phyloP scores from a whole-genome alignment of 2,888 invertebrate genomes.

The Drosophila prolongata region DNA sequence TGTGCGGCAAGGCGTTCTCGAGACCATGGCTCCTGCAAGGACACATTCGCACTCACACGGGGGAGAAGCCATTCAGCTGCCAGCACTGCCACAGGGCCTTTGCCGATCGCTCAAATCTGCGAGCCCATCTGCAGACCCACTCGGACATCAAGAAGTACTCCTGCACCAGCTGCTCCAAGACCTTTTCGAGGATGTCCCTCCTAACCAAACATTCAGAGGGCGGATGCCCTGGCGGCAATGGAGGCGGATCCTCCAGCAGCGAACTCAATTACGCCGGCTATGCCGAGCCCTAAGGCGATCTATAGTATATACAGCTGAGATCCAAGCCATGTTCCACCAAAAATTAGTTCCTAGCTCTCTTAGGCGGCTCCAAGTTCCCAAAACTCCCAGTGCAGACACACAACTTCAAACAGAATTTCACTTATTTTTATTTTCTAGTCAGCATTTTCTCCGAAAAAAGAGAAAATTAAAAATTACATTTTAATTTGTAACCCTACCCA shows the following conservation, averaged over 20 bases:
- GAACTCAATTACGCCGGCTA: slow-evolving; percentile 70
- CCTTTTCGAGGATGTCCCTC: slow-evolving; percentile 98
- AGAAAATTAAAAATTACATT: slow-evolving; percentile 61
- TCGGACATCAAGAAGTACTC: slow-evolving; percentile 99
- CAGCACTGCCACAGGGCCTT: slow-evolving; percentile 97
- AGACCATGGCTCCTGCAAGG: slow-evolving; percentile 98
- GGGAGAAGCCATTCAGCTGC: slow-evolving; percentile 98
- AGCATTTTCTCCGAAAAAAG: slow-evolving; percentile 66
- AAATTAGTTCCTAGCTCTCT: slow-evolving; percentile 84
- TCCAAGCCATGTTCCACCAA: slow-evolving; percentile 83
- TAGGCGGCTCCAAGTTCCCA: slow-evolving; percentile 57
- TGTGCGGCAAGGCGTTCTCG: slow-evolving; percentile 98
- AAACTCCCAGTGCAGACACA: slow-evolving; percentile 35
- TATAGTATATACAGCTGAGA: slow-evolving; percentile 14
- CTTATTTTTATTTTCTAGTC: slow-evolving; percentile 73
- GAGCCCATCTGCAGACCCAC: slow-evolving; percentile 98
- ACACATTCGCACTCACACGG: slow-evolving; percentile 98
- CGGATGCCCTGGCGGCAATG: slow-evolving; percentile 89
- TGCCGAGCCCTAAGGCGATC: slow-evolving; percentile 69
- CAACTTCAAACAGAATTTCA: slow-evolving; percentile 34
- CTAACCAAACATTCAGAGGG: slow-evolving; percentile 97
- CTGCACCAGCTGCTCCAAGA: slow-evolving; percentile 96
- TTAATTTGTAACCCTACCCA: slow-evolving; percentile 24
- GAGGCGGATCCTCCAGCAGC: slow-evolving; percentile 48
- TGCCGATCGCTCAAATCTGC: slow-evolving; percentile 97